Conservation (phyloP, 1,140 invertebrate genomes). For the Achatina immaculata region DNA sequence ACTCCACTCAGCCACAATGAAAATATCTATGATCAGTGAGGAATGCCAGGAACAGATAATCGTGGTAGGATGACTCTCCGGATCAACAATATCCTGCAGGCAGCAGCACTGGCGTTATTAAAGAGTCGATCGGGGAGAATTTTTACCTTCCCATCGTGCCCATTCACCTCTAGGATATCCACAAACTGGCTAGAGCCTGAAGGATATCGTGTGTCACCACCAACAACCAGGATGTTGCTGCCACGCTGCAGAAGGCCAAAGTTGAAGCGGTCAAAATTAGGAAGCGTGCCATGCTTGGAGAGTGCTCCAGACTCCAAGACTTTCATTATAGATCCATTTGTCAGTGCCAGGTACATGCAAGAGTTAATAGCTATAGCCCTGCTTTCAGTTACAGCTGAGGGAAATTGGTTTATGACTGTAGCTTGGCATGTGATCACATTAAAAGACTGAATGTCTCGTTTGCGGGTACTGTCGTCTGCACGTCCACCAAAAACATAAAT, state of each 20-base stretch:
- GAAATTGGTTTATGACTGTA: conserved; percentile 43
- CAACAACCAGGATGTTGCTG: conserved; percentile 45
- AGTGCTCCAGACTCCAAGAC: conserved; percentile 44
- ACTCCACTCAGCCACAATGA: neutral
- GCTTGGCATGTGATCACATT: conserved; percentile 45
- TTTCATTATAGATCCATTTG: conserved; percentile 51
- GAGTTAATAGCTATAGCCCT: conserved; percentile 43
- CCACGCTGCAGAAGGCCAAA: conserved; percentile 48
- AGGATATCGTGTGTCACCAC: conserved; percentile 50
- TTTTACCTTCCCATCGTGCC: conserved; percentile 36
- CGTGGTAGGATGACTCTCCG: conserved; percentile 31
- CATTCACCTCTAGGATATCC: conserved; percentile 43
- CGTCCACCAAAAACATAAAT: conserved; percentile 56
- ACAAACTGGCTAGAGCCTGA: conserved; percentile 45
- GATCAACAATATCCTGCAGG: conserved; percentile 36
- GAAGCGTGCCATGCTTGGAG: conserved; percentile 39
- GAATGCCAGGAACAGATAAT: conserved; percentile 33
- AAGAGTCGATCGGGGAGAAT: conserved; percentile 30
- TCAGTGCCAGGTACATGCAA: conserved; percentile 47
- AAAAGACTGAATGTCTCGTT: conserved; percentile 49
- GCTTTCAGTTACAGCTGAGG: conserved; percentile 45
- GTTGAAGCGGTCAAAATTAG: conserved; percentile 53
- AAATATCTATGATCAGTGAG: conserved; percentile 1
- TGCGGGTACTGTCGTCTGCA: conserved; percentile 41
- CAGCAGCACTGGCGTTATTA: conserved; percentile 38